A percentile compares a stretch with the other conserved stretches of the same genome.
These are phyloP conservation scores for Pomatostomus ruficeps DNA, from an alignment of 2,113 vertebrate genomes.

Conservation along the genomic window DNA sequence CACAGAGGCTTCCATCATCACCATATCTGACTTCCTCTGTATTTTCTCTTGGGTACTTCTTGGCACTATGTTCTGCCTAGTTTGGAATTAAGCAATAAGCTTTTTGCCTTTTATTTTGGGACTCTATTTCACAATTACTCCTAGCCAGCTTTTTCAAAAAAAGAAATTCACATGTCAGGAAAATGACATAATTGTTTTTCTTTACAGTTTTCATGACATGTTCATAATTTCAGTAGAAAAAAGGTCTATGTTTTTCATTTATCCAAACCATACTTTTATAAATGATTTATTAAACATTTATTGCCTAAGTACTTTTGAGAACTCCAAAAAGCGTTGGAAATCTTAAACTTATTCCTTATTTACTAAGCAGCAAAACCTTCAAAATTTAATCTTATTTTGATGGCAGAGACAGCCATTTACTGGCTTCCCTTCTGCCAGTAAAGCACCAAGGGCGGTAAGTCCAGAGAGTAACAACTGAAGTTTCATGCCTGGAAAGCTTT, in stretches of 20 bases:
- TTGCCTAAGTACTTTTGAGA: background rate
- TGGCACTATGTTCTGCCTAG: background rate
- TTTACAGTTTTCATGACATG: background rate
- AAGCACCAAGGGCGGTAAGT: background rate
- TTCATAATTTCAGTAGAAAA: background rate
- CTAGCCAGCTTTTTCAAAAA: slow-evolving; percentile 39
- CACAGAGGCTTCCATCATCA: background rate
- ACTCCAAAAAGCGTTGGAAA: background rate
- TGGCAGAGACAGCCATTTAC: background rate
- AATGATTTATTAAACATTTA: background rate
- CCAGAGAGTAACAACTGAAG: background rate
- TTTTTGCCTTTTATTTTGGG: slow-evolving; percentile 16
- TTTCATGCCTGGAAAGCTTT: background rate
- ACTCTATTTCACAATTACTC: slow-evolving; percentile 7
- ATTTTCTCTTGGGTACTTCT: slow-evolving; percentile 24
- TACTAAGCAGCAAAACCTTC: background rate
- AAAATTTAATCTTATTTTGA: background rate
- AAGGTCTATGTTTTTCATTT: background rate
- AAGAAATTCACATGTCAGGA: slow-evolving; percentile 25
- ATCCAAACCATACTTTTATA: background rate
- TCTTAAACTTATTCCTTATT: background rate
- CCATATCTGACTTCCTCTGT: background rate
- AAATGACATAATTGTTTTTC: slow-evolving; percentile 60
- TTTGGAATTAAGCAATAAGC: background rate
- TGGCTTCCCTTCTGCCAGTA: background rate